phyloP scores from a whole-genome alignment of 2,113 vertebrate species.

The Phaethornis superciliosus region DNA sequence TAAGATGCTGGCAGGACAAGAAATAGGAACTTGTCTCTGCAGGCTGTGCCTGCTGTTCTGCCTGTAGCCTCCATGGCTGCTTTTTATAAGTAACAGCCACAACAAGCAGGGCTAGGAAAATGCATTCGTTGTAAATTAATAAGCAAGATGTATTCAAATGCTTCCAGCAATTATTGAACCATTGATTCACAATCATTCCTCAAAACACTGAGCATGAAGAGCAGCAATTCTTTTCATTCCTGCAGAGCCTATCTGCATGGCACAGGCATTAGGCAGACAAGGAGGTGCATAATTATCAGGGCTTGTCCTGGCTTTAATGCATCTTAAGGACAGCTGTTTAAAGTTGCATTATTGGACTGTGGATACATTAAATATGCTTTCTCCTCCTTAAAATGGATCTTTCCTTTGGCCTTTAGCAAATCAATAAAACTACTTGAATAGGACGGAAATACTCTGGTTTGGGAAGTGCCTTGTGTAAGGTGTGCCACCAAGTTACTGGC shows the following conservation, averaged over 20 bases:
- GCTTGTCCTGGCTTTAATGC: conserved; percentile 8
- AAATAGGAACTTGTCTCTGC: background rate
- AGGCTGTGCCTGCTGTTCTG: background rate
- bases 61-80: background rate
- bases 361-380: background rate
- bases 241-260: background rate
- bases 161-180: background rate
- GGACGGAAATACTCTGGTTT: background rate
- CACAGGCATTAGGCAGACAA: conserved; percentile 4
- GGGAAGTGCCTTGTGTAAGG: background rate
- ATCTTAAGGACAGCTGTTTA: conserved; percentile 28
- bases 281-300: background rate
- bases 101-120: background rate
- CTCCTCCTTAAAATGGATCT: background rate
- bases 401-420: background rate
- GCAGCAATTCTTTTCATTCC: background rate
- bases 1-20: background rate
- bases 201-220: background rate
- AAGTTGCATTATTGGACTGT: background rate
- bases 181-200: background rate
- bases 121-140: background rate
- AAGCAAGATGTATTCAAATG: conserved; percentile 13
- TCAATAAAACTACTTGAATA: conserved; percentile 11
- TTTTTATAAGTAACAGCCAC: background rate
- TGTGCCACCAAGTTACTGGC: background rate